These are phyloP conservation scores for Acanthosepion esculentum DNA, from an alignment of 2,888 invertebrate genomes.

Conservation along the genomic window DNA sequence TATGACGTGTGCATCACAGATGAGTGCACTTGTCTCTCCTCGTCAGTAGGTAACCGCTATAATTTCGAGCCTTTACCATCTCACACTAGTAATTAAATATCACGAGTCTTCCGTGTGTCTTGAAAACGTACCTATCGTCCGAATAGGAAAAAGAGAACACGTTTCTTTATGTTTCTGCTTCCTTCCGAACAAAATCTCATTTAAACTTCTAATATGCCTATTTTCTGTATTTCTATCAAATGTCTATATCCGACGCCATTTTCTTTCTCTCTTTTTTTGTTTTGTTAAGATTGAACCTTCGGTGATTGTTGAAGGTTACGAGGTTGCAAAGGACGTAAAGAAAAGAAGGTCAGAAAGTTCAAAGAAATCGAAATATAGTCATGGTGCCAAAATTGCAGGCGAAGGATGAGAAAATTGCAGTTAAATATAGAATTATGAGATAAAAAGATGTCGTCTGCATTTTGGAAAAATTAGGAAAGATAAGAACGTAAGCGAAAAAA, in stretches of 20 bases:
- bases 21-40: background rate
- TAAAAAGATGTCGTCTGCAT: too few species aligned
- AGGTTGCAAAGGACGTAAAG: background rate
- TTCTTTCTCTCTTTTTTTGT: background rate
- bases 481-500: too few species aligned
- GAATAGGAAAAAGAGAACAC: background rate
- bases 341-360: background rate
- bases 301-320: background rate
- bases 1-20: background rate
- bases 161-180: background rate
- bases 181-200: background rate
- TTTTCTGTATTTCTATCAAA: background rate
- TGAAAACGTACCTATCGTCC: background rate
- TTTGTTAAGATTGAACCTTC: background rate
- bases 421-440: background rate
- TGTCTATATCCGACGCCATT: constrained; percentile 6
- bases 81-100: background rate
- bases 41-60: background rate
- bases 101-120: background rate
- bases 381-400: background rate
- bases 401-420: background rate
- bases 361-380: background rate
- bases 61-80: background rate
- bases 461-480: too few species aligned
- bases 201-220: background rate